Percentiles rank a stretch among this genome's conserved stretches.
Evolutionary conservation across 2,888 invertebrate species (phyloP).

Genomic region (Elmis aenea): DNA sequence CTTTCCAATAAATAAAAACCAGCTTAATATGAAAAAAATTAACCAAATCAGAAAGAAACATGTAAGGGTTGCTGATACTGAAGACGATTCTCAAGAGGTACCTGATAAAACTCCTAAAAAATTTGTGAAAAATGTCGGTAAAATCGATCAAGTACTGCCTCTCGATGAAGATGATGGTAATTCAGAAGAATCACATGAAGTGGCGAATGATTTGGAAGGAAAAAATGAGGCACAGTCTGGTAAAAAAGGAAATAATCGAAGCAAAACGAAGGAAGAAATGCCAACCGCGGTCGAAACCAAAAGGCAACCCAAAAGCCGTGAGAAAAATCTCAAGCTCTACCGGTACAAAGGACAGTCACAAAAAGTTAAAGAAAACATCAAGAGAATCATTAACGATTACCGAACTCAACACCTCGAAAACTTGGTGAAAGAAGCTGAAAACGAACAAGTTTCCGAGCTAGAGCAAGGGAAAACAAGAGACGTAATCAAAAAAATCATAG

Average conservation of each 20-base stretch:
- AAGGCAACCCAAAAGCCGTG: no score
- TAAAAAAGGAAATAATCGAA: constrained; percentile 4
- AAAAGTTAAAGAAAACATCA: constrained; percentile 20
- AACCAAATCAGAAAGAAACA: constrained; percentile 12
- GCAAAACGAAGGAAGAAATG: constrained; percentile 6
- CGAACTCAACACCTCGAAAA: constrained; percentile 11
- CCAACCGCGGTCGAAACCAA: no score
- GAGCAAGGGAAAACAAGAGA: constrained; percentile 22
- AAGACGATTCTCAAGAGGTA: constrained; percentile 3
- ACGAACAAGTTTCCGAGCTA: constrained; percentile 9
- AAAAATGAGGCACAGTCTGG: background rate
- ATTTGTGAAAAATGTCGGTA: constrained; percentile 8
- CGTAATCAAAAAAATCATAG: constrained; percentile 36
- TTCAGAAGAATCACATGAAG: constrained; percentile 9
- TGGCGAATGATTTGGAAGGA: constrained; percentile 6
- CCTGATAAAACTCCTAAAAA: background rate
- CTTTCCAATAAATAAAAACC: background rate
- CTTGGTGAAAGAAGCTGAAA: constrained; percentile 18
- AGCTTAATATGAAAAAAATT: constrained; percentile 1
- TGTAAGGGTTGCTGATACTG: constrained; percentile 4
- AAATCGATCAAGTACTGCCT: constrained; percentile 11
- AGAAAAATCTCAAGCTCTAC: constrained; percentile 13
- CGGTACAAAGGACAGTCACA: constrained; percentile 11
- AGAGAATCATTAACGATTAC: constrained; percentile 14
- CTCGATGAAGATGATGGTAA: no score